Percentiles rank a stretch among this genome's conserved stretches.
Conservation (phyloP, 2,888 invertebrate genomes). For the Rhagonycha lutea region DNA sequence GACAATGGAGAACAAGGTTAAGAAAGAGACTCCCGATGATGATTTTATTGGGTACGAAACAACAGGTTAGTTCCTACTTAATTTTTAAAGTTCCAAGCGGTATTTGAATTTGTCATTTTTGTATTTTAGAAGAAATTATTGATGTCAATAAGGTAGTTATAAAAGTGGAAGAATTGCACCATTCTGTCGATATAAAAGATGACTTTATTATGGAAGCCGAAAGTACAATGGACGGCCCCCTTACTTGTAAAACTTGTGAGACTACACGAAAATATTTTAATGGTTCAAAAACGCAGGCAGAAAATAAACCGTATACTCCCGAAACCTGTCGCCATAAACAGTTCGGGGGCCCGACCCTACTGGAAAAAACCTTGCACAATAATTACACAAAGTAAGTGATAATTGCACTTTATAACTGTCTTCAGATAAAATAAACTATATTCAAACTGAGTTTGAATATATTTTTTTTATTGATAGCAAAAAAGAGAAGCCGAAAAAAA, state of each 20-base stretch:
- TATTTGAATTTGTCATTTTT: not conserved
- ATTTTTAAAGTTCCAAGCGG: not conserved
- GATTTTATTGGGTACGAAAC: not conserved
- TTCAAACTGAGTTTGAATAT: not conserved
- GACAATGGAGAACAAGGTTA: not conserved
- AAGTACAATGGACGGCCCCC: not conserved
- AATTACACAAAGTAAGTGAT: not conserved
- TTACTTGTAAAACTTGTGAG: not conserved
- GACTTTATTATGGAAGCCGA: not conserved
- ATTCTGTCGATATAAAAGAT: not conserved
- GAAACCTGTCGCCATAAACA: not conserved
- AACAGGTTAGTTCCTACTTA: not conserved
- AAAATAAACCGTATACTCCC: not conserved
- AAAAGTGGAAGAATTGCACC: not conserved
- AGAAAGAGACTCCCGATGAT: not conserved
- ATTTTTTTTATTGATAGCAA: not conserved
- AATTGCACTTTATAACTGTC: too few species aligned
- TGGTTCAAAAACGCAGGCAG: not conserved
- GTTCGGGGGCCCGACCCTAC: not conserved
- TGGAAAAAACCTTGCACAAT: not conserved
- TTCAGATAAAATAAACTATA: too few species aligned
- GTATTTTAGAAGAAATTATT: not conserved
- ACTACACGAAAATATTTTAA: not conserved
- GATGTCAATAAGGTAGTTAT: not conserved
- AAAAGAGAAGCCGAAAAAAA: not conserved